These are phyloP conservation scores for Aulostomus chinensis DNA, from an alignment of 2,797 vertebrate species.

Conservation along the genomic window DNA sequence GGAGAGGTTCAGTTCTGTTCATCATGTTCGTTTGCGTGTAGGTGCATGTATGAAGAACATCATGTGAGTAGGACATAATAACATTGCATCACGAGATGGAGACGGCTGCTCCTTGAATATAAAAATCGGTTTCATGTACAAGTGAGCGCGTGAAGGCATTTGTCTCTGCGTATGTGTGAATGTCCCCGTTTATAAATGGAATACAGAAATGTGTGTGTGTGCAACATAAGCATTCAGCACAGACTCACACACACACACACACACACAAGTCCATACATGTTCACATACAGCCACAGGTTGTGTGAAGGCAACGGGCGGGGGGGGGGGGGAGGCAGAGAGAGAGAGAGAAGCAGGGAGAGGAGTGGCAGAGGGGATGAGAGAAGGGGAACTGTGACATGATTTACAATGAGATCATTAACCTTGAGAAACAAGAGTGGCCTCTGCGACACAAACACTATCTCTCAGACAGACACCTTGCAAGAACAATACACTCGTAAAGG, in stretches of 20 bases:
- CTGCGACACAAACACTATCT: slow-evolving; percentile 63
- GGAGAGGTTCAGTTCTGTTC: slow-evolving; percentile 1
- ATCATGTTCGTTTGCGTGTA: slow-evolving; percentile 3
- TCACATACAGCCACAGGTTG: slow-evolving; percentile 25
- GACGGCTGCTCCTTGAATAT: not conserved
- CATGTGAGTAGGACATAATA: slow-evolving; percentile 3
- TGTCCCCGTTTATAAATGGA: slow-evolving; percentile 23
- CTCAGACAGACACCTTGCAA: slow-evolving; percentile 53
- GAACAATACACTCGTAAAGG: slow-evolving; percentile 25
- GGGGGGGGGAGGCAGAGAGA: slow-evolving; percentile 15
- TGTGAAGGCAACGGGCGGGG: slow-evolving; percentile 30
- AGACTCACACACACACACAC: slow-evolving; percentile 4
- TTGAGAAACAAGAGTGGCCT: slow-evolving; percentile 70
- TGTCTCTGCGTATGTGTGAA: slow-evolving; percentile 7
- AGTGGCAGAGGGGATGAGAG: slow-evolving; percentile 4
- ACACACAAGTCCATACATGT: slow-evolving; percentile 20
- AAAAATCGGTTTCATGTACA: slow-evolving; percentile 4
- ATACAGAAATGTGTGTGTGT: slow-evolving; percentile 9
- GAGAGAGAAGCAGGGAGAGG: slow-evolving; percentile 24
- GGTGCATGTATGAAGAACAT: not conserved
- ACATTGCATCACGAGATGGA: not conserved
- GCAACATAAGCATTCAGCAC: slow-evolving; percentile 45
- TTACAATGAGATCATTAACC: slow-evolving; percentile 85
- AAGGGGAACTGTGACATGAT: slow-evolving; percentile 73
- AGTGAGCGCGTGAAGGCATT: slow-evolving; percentile 14